phyloP scores from a whole-genome alignment of 2,797 vertebrate genomes.

The Dicrostonyx torquatus region DNA sequence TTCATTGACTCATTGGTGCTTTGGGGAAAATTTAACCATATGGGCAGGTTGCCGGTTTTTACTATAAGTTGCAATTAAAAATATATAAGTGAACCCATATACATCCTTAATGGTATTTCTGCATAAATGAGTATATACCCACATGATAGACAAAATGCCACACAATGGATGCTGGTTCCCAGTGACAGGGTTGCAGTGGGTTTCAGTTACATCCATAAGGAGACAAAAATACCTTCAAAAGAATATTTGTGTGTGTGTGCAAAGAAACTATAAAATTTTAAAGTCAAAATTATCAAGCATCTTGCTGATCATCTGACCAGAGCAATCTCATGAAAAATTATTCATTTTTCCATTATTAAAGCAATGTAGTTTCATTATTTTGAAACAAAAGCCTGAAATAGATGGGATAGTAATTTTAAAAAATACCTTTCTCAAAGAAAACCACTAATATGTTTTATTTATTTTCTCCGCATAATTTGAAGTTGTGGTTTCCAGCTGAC shows the following conservation, averaged over 20 bases:
- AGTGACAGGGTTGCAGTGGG: not conserved
- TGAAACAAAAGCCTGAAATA: not conserved
- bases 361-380: not conserved
- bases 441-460: constrained; percentile 25
- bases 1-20: not conserved
- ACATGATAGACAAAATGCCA: not conserved
- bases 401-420: not conserved
- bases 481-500: constrained; percentile 45
- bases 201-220: not conserved
- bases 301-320: not conserved
- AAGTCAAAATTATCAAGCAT: constrained; percentile 32
- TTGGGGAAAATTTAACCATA: not conserved
- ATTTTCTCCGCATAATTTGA: constrained; percentile 50
- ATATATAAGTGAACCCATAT: constrained; percentile 14
- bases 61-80: constrained; percentile 12
- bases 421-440: constrained; percentile 33
- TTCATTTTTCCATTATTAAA: constrained; percentile 33
- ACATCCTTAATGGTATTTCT: not conserved
- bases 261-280: not conserved
- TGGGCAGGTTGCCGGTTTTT: not conserved
- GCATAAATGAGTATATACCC: not conserved
- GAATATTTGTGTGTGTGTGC: constrained; percentile 5
- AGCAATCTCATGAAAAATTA: not conserved
- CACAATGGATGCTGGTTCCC: not conserved
- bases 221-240: not conserved